Conservation (phyloP, 1,140 invertebrate genomes). For the Meloidogyne exigua region DNA sequence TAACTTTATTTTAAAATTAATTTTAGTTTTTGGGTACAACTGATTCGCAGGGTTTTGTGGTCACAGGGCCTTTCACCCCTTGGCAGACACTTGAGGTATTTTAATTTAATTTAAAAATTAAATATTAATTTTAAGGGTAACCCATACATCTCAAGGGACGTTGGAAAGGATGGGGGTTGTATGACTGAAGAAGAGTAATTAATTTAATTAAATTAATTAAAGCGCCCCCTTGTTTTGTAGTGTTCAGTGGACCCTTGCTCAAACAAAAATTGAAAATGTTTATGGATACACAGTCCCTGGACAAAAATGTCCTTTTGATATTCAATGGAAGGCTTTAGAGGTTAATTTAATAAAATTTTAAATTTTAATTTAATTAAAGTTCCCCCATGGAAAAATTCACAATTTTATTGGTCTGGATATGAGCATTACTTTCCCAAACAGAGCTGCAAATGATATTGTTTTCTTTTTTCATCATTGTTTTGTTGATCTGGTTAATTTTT, state of each 20-base stretch:
- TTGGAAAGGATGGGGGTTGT: constrained; percentile 40
- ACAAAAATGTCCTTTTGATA: not conserved
- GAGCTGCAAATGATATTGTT: constrained; percentile 49
- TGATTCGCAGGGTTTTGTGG: constrained; percentile 46
- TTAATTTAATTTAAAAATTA: not conserved
- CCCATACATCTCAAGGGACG: constrained; percentile 32
- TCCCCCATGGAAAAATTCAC: constrained; percentile 58
- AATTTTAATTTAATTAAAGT: constrained; percentile 41
- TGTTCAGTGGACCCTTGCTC: constrained; percentile 29
- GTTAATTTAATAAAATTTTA: constrained; percentile 7
- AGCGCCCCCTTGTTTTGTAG: not conserved
- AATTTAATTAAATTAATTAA: too few species aligned
- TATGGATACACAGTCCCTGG: constrained; percentile 35
- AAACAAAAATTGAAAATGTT: constrained; percentile 41
- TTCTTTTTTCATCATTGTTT: constrained; percentile 63
- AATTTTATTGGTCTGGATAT: constrained; percentile 57
- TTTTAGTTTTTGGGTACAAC: too few species aligned
- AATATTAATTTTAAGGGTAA: constrained; percentile 35
- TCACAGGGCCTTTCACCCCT: constrained; percentile 27
- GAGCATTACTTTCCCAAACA: constrained; percentile 27
- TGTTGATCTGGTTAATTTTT: constrained; percentile 57
- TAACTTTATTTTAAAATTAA: not conserved
- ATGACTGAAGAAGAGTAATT: constrained; percentile 33
- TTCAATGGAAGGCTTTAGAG: not conserved
- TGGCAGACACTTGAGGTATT: constrained; percentile 41